phyloP scores from a whole-genome alignment of 2,113 vertebrate species.

The Chaetops frenatus region DNA sequence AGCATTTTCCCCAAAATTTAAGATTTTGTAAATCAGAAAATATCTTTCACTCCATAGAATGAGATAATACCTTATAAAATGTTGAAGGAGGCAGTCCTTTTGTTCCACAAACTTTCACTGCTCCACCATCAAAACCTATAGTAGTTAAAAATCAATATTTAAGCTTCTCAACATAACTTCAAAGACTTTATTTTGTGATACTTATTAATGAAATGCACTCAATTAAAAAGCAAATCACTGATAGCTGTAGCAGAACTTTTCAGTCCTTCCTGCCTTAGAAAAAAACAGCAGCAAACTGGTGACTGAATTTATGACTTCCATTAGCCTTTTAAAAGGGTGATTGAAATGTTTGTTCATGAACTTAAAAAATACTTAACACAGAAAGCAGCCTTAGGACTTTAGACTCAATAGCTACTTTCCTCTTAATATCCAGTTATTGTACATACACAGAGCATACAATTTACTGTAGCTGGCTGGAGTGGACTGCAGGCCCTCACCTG shows the following conservation, averaged over 20 bases:
- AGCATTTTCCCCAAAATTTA: neutral
- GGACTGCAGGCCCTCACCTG: neutral
- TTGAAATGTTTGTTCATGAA: neutral
- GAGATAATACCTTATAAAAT: conserved; percentile 74
- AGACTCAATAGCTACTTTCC: neutral
- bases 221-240: neutral
- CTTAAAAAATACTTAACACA: neutral
- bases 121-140: conserved; percentile 73
- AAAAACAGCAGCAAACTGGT: neutral
- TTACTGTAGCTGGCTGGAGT: neutral
- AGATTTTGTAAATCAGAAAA: neutral
- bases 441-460: neutral
- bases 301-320: neutral
- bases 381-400: neutral
- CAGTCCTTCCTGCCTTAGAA: neutral
- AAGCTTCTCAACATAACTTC: neutral
- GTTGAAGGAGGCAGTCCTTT: conserved; percentile 73
- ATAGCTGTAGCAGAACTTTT: neutral
- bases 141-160: neutral
- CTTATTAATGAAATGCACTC: neutral
- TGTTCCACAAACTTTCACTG: conserved; percentile 73
- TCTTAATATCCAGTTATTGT: neutral
- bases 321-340: neutral
- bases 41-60: neutral
- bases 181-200: neutral